These are phyloP conservation scores for Semicossyphus pulcher DNA, from an alignment of 2,113 vertebrate genomes.

Conservation along the genomic window DNA sequence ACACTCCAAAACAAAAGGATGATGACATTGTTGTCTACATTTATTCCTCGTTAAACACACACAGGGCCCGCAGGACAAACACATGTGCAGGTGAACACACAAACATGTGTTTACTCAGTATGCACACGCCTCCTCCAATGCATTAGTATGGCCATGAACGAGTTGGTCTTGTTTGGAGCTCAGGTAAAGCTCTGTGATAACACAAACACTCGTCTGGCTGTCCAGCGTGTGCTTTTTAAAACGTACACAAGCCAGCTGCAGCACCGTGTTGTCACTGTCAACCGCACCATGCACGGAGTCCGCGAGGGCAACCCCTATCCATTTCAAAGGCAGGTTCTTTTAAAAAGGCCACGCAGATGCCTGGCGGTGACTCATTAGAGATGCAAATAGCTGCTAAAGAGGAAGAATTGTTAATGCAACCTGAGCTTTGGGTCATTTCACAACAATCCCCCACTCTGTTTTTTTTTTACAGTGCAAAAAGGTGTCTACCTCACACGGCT, in stretches of 20 bases:
- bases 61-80: conserved; percentile 37
- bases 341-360: conserved; percentile 21
- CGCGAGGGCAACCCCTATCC: conserved; percentile 50
- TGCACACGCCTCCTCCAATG: conserved; percentile 30
- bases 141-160: conserved; percentile 38
- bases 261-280: conserved; percentile 54
- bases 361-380: conserved; percentile 47
- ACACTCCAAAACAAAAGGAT: conserved; percentile 58
- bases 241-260: conserved; percentile 36
- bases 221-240: conserved; percentile 18
- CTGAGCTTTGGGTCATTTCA: conserved; percentile 34
- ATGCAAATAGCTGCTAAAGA: conserved; percentile 57
- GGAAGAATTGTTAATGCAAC: neutral
- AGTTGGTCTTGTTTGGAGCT: conserved; percentile 60
- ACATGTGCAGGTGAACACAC: conserved; percentile 77
- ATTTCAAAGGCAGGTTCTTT: conserved; percentile 40
- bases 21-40: conserved; percentile 58
- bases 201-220: neutral
- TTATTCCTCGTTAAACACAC: conserved; percentile 37
- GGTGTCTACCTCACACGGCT: conserved; percentile 58
- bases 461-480: conserved; percentile 40
- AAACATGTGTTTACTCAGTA: conserved; percentile 56
- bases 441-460: neutral
- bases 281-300: conserved; percentile 39
- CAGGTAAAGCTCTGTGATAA: no score